phyloP scores from a whole-genome alignment of 2,113 vertebrate species.

The Calypte anna region DNA sequence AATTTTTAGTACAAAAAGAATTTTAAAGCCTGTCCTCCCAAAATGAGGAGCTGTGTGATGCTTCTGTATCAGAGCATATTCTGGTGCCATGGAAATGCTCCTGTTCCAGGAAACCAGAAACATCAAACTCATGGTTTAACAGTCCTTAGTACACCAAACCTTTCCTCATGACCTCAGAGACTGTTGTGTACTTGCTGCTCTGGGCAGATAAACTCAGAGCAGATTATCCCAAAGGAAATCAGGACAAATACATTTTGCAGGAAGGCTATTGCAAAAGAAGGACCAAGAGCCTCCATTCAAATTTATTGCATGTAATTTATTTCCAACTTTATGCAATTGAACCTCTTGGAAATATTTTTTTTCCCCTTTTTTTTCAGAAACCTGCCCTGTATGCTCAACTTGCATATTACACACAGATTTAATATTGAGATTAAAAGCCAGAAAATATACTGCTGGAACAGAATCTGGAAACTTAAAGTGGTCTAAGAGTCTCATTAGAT shows the following conservation, averaged over 20 bases:
- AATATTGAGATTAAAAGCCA: neutral
- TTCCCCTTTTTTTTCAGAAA: neutral
- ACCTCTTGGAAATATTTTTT: neutral
- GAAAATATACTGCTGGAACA: neutral
- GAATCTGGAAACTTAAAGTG: neutral
- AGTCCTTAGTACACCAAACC: neutral
- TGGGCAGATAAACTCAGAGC: neutral
- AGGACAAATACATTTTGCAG: neutral
- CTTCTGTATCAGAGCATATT: neutral
- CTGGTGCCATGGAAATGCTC: neutral
- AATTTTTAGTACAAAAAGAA: neutral
- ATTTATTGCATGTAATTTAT: too few relatives aligned
- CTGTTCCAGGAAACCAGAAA: neutral
- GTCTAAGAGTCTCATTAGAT: neutral
- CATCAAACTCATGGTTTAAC: neutral
- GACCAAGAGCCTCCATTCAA: neutral
- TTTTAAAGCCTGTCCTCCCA: neutral
- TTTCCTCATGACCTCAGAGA: neutral
- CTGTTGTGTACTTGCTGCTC: neutral
- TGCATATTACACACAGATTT: neutral
- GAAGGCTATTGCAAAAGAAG: neutral
- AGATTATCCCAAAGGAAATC: neutral
- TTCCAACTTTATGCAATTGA: neutral
- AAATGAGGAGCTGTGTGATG: neutral
- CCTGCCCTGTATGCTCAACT: neutral